phyloP scores from a whole-genome alignment of 2,797 vertebrate species.

The Diplodus puntazzo region DNA sequence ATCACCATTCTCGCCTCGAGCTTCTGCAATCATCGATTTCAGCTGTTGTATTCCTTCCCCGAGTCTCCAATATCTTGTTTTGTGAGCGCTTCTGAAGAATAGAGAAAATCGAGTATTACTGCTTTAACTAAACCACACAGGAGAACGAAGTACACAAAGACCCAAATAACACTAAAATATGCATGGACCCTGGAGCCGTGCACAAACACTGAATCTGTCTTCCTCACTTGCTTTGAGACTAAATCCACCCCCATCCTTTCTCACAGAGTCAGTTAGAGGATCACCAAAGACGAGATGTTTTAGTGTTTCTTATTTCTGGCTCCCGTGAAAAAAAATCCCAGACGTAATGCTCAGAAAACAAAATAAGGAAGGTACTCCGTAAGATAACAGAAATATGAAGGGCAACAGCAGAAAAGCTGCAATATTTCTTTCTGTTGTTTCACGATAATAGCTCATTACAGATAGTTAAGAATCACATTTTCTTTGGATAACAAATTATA shows the following conservation, averaged over 20 bases:
- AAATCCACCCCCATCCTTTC: constrained; percentile 8
- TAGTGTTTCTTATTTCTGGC: background rate
- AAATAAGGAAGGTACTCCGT: background rate
- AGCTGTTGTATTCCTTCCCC: background rate
- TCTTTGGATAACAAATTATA: background rate
- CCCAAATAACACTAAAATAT: constrained; percentile 62
- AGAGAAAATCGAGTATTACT: constrained; percentile 18
- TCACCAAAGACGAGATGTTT: background rate
- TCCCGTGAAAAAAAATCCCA: background rate
- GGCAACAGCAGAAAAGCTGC: background rate
- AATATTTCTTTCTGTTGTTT: background rate
- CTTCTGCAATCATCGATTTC: constrained; percentile 24
- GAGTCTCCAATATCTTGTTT: constrained; percentile 17
- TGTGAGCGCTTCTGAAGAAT: constrained; percentile 27
- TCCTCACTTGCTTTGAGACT: constrained; percentile 32
- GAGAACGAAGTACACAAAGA: constrained; percentile 45
- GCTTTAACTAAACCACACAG: constrained; percentile 47
- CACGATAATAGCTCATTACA: background rate
- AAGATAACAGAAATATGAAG: background rate
- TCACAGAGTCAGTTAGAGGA: constrained; percentile 16
- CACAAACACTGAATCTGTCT: constrained; percentile 41
- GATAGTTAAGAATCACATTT: background rate
- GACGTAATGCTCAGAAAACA: background rate
- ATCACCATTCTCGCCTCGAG: constrained; percentile 2
- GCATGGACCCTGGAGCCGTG: constrained; percentile 56